A percentile compares a stretch with the other conserved stretches of the same genome.
Evolutionary conservation across 2,797 vertebrate species (phyloP).

Genomic region (Alcedo quadribrachys): DNA sequence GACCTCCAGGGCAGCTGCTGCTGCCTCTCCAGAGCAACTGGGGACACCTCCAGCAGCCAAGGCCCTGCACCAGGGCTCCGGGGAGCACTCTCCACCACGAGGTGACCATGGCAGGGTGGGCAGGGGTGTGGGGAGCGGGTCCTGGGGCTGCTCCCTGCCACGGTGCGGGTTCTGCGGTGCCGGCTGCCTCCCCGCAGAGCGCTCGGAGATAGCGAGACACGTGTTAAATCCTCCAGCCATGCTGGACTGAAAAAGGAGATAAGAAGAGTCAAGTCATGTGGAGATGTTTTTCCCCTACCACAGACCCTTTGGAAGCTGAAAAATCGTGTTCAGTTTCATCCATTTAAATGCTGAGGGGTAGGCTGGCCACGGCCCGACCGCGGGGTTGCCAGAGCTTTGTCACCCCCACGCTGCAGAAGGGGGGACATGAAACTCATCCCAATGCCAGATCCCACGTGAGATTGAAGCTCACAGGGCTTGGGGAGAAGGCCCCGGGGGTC

Average conservation of each 20-base stretch:
- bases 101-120: rapidly evolving
- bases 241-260: not conserved
- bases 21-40: not conserved
- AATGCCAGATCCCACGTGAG: not conserved
- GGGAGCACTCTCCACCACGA: rapidly evolving
- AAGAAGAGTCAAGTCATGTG: not conserved
- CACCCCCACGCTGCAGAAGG: not conserved
- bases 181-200: not conserved
- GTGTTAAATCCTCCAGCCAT: not conserved
- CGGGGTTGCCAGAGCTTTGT: not conserved
- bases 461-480: rapidly evolving
- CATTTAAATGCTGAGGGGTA: not conserved
- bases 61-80: rapidly evolving
- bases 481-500: not conserved
- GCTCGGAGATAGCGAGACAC: not conserved
- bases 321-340: slow-evolving; percentile 8
- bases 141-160: not conserved
- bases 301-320: not conserved
- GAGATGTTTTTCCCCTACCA: not conserved
- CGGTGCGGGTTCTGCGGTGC: rapidly evolving
- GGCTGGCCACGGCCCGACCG: not conserved
- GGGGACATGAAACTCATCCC: not conserved
- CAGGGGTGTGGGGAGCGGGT: not conserved
- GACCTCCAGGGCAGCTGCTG: rapidly evolving
- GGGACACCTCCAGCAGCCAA: not conserved